Percentiles rank a stretch among this genome's conserved stretches.
Evolutionary conservation across 30 jellyfish, hydroid and myxozoan species (phyloP).

Genomic region (Phacellophora camtschatica): DNA sequence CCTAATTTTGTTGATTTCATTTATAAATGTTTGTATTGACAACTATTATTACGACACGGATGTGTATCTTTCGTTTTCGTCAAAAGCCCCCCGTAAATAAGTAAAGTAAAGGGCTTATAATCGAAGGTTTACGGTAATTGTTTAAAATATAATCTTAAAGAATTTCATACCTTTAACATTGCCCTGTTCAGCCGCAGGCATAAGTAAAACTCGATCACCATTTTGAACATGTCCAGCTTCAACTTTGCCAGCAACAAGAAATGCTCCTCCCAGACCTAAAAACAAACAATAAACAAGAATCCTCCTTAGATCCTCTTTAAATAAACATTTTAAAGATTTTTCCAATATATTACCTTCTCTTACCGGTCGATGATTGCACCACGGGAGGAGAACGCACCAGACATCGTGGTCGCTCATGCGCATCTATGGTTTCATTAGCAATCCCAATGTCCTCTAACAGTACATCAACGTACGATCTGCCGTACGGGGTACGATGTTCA

Average conservation of each 20-base stretch:
- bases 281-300: not conserved
- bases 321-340: too few relatives aligned
- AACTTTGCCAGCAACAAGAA: slow-evolving; percentile 94
- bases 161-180: slow-evolving; percentile 84
- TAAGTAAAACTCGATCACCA: slow-evolving; percentile 74
- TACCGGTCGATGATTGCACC: not conserved
- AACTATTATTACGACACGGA: not conserved
- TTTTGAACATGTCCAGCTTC: slow-evolving; percentile 90
- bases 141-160: too few relatives aligned
- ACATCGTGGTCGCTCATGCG: not conserved
- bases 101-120: too few relatives aligned
- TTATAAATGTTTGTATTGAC: too few relatives aligned
- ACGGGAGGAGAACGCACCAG: not conserved
- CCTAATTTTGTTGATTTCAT: not conserved
- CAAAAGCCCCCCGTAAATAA: too few relatives aligned
- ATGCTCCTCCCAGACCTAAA: slow-evolving; percentile 94
- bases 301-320: not conserved
- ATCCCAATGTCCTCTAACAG: too few relatives aligned
- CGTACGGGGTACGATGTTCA: too few relatives aligned
- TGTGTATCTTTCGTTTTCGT: too few relatives aligned
- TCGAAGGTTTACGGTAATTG: too few relatives aligned
- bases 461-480: too few relatives aligned
- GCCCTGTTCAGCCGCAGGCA: slow-evolving; percentile 96
- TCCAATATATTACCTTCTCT: too few relatives aligned
- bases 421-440: too few relatives aligned